phyloP scores from a whole-genome alignment of 2,888 invertebrate species.

The Odontocerum albicorne region DNA sequence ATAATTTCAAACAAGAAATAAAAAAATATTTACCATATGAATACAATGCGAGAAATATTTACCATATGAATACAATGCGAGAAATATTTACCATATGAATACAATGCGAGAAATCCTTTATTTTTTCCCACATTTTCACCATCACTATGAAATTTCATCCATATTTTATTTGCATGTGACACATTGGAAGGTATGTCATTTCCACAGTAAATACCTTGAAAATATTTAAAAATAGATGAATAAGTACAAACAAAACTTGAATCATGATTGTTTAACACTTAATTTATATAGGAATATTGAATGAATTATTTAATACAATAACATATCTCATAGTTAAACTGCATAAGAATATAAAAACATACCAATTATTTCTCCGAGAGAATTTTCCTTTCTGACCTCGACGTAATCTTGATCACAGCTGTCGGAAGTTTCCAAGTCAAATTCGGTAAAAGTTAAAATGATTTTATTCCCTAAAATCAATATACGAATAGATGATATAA shows the following conservation, averaged over 20 bases:
- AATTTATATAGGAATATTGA: too few species aligned
- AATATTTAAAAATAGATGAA: too few species aligned
- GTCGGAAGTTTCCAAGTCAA: conserved; percentile 71
- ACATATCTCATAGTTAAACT: too few species aligned
- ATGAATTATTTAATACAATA: too few species aligned
- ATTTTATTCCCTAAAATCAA: conserved; percentile 65
- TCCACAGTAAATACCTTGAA: conserved; percentile 71
- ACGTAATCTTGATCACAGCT: conserved; percentile 84
- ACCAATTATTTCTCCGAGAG: conserved; percentile 64
- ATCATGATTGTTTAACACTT: too few species aligned
- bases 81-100: conserved; percentile 62
- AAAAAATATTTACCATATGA: too few species aligned
- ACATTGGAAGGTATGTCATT: conserved; percentile 61
- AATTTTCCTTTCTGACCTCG: conserved; percentile 72
- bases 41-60: too few species aligned
- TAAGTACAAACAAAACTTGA: too few species aligned
- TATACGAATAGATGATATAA: too few species aligned
- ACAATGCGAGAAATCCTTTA: conserved; percentile 77
- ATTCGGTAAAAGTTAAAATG: conserved; percentile 64
- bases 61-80: too few species aligned
- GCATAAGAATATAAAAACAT: too few species aligned
- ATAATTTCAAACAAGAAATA: too few species aligned
- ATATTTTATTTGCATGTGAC: conserved; percentile 61
- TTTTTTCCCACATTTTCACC: conserved; percentile 57
- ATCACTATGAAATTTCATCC: conserved; percentile 77